Conservation (phyloP, 2,113 vertebrate genomes). For the Malurus elegans region DNA sequence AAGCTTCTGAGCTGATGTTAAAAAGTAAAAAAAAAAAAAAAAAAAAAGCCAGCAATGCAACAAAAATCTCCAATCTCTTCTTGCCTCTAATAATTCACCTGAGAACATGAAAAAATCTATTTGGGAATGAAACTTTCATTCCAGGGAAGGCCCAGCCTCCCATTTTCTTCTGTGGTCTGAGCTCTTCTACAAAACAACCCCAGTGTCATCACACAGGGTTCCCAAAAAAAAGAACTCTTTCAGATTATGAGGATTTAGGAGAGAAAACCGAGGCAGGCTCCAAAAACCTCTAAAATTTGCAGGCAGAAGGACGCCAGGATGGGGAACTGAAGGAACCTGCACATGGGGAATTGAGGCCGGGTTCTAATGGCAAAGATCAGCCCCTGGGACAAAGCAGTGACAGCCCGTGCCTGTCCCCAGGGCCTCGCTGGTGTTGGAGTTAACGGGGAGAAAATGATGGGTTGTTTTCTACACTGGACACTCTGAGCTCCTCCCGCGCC, state of each 20-base stretch:
- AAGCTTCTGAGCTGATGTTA: neutral
- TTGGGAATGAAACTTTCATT: neutral
- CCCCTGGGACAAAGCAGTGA: neutral
- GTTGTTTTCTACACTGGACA: neutral
- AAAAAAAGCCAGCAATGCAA: neutral
- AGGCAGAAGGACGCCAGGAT: neutral
- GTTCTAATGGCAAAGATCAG: neutral
- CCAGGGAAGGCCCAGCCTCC: neutral
- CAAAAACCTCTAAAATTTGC: neutral
- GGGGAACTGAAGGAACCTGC: neutral
- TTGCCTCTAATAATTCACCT: neutral
- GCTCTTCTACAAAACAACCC: neutral
- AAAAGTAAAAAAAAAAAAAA: neutral
- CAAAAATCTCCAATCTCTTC: neutral
- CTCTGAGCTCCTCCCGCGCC: neutral
- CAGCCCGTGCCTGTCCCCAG: neutral
- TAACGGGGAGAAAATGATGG: neutral
- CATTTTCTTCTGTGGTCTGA: neutral
- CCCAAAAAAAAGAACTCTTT: neutral
- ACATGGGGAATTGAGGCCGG: neutral
- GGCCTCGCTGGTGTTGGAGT: neutral
- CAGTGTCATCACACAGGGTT: fast-evolving
- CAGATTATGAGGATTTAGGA: neutral
- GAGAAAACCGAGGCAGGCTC: neutral
- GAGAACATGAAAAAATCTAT: neutral